Evolutionary conservation across 2,797 vertebrate species (phyloP), one percentile per base, ranked within the genome.

Genomic region (Liasis olivaceus): DNA sequence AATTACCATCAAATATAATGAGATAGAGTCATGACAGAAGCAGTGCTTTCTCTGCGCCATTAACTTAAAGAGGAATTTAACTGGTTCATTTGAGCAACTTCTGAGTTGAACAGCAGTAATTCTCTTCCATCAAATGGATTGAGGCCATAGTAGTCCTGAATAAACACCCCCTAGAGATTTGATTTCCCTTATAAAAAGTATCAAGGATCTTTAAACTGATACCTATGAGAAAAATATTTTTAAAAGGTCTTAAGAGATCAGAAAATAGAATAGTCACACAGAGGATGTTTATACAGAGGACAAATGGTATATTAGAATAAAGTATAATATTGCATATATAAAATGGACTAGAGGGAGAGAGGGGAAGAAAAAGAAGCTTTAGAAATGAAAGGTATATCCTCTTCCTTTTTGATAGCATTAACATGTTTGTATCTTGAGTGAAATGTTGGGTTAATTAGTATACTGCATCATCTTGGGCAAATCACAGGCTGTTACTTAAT

Each of bases 1-100:
- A 91, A 31, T 9, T 87, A n/a, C 42, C 54, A 85, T 64, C 51
- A 85, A 91, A 87, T 63, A 66, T 91, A 91, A 91, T 91, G n/a
- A 42, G 14, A 26, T 47, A 69, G 26, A 69, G 87, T 59, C 51
- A 22, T 72, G 85, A 91, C 47, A n/a, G 24, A 87, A 31, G 36
- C 59, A 15, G 1, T 54, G n/a, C n/a, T 54, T 31, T 89, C n/a
- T 60, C 47, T 66, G 47, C 47, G n/a, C 72, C 51, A 36, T 85
- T 54, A 77, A 58, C 47, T 85, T 64, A 51, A 89, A 54, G 15
- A 88, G 59, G 28, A 24, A 56, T 77, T 77, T 22, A 42, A 77
- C n/a, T 47, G 59, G 28, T 84, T 66, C 60, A 92, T 88, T 77
- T n/a, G 85, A 22, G 15, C 56, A 77, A 51, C 15, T 88, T 91